A percentile compares a stretch with the other conserved stretches of the same genome.
Conservation (phyloP, 2,113 vertebrate genomes). For the Mustelus asterias region DNA sequence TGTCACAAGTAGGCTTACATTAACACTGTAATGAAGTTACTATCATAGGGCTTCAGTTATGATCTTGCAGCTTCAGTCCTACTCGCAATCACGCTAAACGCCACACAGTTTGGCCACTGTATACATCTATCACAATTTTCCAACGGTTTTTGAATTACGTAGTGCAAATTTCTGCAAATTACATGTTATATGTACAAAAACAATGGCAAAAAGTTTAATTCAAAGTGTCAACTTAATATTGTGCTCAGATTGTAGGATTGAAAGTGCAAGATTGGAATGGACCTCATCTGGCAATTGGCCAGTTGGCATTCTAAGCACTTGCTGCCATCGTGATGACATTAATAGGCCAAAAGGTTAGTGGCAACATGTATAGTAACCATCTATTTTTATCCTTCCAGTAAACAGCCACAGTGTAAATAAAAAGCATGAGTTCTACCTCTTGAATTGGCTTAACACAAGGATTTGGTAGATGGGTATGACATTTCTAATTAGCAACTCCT, state of each 20-base stretch:
- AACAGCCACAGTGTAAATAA: neutral
- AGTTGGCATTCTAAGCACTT: neutral
- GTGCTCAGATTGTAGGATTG: neutral
- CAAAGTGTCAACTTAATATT: neutral
- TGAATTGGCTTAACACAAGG: neutral
- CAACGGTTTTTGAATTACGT: neutral
- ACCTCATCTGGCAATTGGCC: neutral
- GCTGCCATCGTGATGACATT: neutral
- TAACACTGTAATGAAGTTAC: too few species aligned
- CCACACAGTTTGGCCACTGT: neutral
- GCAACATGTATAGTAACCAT: neutral
- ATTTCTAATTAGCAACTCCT: neutral
- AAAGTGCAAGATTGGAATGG: neutral
- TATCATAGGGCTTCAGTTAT: neutral
- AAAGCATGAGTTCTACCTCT: neutral
- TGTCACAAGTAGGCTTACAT: too few species aligned
- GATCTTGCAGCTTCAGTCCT: neutral
- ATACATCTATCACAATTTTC: neutral
- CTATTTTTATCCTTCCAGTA: slow-evolving; percentile 15
- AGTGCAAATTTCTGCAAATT: neutral
- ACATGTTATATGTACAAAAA: neutral
- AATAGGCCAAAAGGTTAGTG: neutral
- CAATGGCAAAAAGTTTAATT: neutral
- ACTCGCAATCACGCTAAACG: neutral
- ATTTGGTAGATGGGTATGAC: neutral